Conservation (phyloP, 2,888 invertebrate species). For the Hartigia nigra region DNA sequence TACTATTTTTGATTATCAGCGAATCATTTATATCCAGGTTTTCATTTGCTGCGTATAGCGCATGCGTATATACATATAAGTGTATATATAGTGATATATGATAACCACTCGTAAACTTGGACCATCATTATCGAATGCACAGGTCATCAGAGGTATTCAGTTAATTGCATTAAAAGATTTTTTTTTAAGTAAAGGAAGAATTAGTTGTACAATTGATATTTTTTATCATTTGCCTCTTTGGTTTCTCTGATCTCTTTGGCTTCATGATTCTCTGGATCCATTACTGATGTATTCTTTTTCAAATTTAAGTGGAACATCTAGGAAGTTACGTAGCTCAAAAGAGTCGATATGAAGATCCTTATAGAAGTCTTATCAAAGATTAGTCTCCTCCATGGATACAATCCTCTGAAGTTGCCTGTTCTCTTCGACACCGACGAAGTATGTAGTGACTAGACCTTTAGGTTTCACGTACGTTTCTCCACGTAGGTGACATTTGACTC, state of each 20-base stretch:
- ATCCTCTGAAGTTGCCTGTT: conserved; percentile 55
- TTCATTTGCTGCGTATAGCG: background rate
- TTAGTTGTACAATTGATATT: background rate
- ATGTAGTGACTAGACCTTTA: conserved; percentile 76
- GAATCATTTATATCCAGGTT: background rate
- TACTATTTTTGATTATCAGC: background rate
- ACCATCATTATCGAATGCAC: background rate
- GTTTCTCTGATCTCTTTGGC: conserved; percentile 27
- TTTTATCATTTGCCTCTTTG: conserved; percentile 34
- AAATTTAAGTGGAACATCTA: background rate
- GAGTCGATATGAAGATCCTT: background rate
- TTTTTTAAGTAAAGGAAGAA: background rate
- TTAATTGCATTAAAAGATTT: background rate
- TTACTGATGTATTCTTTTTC: background rate
- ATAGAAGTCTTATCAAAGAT: conserved; percentile 39
- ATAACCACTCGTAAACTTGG: background rate
- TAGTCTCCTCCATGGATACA: conserved; percentile 52
- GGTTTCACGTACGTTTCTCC: conserved; percentile 82
- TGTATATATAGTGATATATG: background rate
- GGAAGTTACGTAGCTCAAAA: background rate
- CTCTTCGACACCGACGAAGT: conserved; percentile 77
- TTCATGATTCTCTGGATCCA: background rate
- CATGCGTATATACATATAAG: background rate
- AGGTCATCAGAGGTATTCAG: background rate
- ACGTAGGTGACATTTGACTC: conserved; percentile 76